Evolutionary conservation across 1,140 invertebrate species (phyloP), one percentile per base, ranked within the genome.

Genomic region (Bombus confusus): DNA sequence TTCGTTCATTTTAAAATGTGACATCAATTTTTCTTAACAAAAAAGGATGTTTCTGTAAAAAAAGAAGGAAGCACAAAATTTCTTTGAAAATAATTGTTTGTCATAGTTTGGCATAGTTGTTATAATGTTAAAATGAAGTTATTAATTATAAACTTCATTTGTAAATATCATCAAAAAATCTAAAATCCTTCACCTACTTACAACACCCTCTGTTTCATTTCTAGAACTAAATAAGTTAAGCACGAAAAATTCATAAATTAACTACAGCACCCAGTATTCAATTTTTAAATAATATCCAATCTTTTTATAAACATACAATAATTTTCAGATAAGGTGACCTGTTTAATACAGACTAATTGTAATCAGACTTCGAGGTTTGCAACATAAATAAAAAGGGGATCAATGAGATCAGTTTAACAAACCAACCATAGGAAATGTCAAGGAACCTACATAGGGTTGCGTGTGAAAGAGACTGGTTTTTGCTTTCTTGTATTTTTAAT

Each of bases 401-500:
- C 22, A 47, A 59, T 15, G 37, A 41, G 34, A 8, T 10, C 22
- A 13, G 22, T 25, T 75, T 28, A 6, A 75, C 25, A 59, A 28
- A 52, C 18, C 13, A n/a, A 12, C 0, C 25, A 28, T 5, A 74
- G 10, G 22, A 37, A 59, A 9, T n/a, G 57, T 31, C 22, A 39
- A 31, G 13, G 34, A 34, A 25, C 57, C 37, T 52, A 52, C 47
- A 1, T 52, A 28, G 25, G 71, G 2, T 66, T 18, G 34, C 12
- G 13, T 3, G 34, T 4, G 18, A 68, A 68, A 34, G 22, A 72
- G 25, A 47, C 57, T 31, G 12, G 13, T 25, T 9, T 25, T 83
- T 86, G 39, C 83, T 80, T 86, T 86, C 43, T 68, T 47, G 22
- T 68, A 13, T 88, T 81, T 91, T 91, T 91, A 91, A 89, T 91